Percentiles rank a stretch among this genome's conserved stretches.
Evolutionary conservation across 2,888 invertebrate genomes (phyloP).

Genomic region (Subacronicta megacephala): DNA sequence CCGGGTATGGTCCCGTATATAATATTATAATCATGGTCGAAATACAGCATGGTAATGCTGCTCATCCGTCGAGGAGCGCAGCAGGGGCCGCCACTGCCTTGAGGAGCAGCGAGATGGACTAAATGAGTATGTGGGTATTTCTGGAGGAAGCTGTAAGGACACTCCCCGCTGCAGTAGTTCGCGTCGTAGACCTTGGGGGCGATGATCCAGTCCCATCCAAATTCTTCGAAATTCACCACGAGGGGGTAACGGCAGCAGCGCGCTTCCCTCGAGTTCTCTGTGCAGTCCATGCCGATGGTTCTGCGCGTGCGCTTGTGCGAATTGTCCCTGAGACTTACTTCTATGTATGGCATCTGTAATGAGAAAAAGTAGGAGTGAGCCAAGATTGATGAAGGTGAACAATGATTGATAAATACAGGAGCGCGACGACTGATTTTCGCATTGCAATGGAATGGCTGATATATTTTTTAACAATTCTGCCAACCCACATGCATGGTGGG

Average conservation of each 20-base stretch:
- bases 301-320: slow-evolving; percentile 92
- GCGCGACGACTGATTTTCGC: too few relatives aligned
- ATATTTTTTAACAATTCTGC: too few relatives aligned
- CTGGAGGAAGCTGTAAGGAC: slow-evolving; percentile 96
- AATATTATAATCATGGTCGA: slow-evolving; percentile 96
- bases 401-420: too few relatives aligned
- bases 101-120: slow-evolving; percentile 93
- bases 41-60: slow-evolving; percentile 97
- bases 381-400: too few relatives aligned
- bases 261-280: slow-evolving; percentile 94
- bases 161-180: slow-evolving; percentile 98
- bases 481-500: too few relatives aligned
- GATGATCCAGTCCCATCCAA: slow-evolving; percentile 99
- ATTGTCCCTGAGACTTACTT: slow-evolving; percentile 86
- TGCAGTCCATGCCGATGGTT: slow-evolving; percentile 95
- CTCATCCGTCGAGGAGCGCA: slow-evolving; percentile 97
- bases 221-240: slow-evolving; percentile 97
- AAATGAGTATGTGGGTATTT: slow-evolving; percentile 97
- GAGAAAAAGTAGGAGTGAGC: neutral
- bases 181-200: slow-evolving; percentile 98
- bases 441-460: too few relatives aligned
- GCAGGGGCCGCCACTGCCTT: slow-evolving; percentile 95
- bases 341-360: slow-evolving; percentile 88
- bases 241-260: slow-evolving; percentile 98
- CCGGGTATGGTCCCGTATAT: slow-evolving; percentile 96